phyloP scores from a whole-genome alignment of 2,113 vertebrate genomes.

The Pangasianodon hypophthalmus region DNA sequence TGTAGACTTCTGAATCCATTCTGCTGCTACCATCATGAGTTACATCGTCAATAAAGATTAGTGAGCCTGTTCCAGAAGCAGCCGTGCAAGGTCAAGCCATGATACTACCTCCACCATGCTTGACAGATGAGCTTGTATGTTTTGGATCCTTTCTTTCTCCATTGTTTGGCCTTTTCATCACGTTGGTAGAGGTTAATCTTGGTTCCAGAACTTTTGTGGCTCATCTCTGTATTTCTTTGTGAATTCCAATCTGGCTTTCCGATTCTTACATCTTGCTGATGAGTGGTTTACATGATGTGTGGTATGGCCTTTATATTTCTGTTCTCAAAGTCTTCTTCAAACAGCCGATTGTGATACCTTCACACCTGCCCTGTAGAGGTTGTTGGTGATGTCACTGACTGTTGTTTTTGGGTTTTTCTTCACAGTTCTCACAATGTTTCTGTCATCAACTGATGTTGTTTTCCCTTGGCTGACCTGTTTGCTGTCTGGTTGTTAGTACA shows the following conservation, averaged over 20 bases:
- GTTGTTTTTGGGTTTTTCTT: too few species aligned
- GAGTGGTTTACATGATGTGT: too few species aligned
- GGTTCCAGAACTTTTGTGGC: not conserved
- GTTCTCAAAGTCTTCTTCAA: not conserved
- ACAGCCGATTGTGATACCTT: not conserved
- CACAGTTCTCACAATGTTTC: too few species aligned
- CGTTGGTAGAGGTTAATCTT: not conserved
- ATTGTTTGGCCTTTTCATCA: not conserved
- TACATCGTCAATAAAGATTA: not conserved
- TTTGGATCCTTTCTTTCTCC: not conserved
- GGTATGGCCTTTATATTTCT: too few species aligned
- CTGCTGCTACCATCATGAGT: not conserved
- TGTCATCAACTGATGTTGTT: not conserved
- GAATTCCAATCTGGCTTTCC: too few species aligned
- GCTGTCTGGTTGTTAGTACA: too few species aligned
- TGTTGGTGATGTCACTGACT: not conserved
- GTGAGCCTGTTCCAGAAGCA: not conserved
- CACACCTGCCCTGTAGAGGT: not conserved
- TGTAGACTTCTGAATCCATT: not conserved
- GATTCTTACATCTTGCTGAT: too few species aligned
- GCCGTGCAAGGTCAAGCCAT: not conserved
- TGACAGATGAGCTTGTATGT: not conserved
- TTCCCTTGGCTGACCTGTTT: not conserved
- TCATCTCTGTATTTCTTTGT: too few species aligned
- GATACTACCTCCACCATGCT: not conserved